A percentile compares a stretch with the other conserved stretches of the same genome.
phyloP scores from a whole-genome alignment of 30 jellyfish, hydroid and myxozoan species.

The Aurelia aurita region DNA sequence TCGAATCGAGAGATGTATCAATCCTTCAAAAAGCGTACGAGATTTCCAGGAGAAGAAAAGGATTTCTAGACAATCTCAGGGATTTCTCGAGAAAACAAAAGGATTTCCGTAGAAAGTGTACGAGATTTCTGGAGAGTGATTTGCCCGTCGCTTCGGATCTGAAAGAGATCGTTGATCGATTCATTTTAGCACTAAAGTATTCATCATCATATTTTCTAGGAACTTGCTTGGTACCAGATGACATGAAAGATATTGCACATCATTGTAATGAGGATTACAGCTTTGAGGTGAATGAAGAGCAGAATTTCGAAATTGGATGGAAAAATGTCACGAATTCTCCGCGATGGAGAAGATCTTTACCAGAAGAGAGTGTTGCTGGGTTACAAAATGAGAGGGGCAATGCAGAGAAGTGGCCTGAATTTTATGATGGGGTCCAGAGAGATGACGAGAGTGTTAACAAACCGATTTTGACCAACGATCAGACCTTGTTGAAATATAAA shows the following conservation, averaged over 20 bases:
- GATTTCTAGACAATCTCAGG: too few species aligned
- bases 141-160: too few species aligned
- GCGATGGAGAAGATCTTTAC: neutral
- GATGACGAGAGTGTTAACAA: neutral
- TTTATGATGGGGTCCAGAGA: neutral
- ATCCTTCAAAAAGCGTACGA: too few species aligned
- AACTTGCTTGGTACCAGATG: constrained; percentile 30
- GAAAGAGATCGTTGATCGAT: too few species aligned
- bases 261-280: constrained; percentile 44
- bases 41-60: too few species aligned
- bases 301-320: constrained; percentile 5
- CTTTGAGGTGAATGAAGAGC: constrained; percentile 30
- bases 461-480: neutral
- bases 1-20: too few species aligned
- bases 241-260: constrained; percentile 14
- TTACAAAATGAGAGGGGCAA: neutral
- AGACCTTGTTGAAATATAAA: neutral
- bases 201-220: neutral
- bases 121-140: too few species aligned
- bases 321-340: neutral
- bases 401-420: neutral
- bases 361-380: neutral
- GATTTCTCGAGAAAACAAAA: too few species aligned
- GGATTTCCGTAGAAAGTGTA: too few species aligned
- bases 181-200: too few species aligned